Conservation (phyloP, 2,888 invertebrate species). For the Drosophila fungiperda region DNA sequence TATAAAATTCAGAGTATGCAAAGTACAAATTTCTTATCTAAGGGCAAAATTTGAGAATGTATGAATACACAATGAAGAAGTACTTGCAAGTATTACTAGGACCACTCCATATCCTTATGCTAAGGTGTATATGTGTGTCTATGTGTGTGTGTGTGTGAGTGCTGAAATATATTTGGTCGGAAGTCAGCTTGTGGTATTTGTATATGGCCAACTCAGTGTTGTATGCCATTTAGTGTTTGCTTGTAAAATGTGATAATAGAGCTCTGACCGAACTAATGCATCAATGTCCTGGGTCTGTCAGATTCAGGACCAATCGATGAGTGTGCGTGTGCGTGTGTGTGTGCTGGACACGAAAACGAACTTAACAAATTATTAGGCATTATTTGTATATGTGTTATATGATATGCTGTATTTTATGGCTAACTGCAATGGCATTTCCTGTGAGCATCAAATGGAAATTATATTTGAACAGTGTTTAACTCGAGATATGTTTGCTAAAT, state of each 20-base stretch:
- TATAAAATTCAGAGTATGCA: conserved; percentile 8
- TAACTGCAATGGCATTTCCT: conserved; percentile 19
- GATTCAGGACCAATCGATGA: not conserved
- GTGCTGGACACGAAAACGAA: conserved; percentile 53
- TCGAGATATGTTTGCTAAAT: not conserved
- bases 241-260: conserved; percentile 75
- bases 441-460: conserved; percentile 2
- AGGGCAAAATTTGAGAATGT: not conserved
- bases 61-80: not conserved
- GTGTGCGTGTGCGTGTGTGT: conserved; percentile 9
- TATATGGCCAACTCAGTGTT: conserved; percentile 41
- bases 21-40: conserved; percentile 4
- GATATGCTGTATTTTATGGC: conserved; percentile 27
- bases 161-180: conserved; percentile 53
- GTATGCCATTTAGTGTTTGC: conserved; percentile 67
- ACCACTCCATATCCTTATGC: not conserved
- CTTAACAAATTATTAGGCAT: conserved; percentile 68
- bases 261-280: conserved; percentile 33
- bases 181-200: conserved; percentile 72
- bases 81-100: not conserved
- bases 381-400: conserved; percentile 43
- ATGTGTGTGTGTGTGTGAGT: conserved; percentile 19
- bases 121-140: conserved; percentile 17
- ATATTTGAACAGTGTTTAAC: not conserved
- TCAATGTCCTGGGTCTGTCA: conserved; percentile 31